These are phyloP conservation scores for Plusia festucae DNA, from an alignment of 2,888 invertebrate species.

Conservation along the genomic window DNA sequence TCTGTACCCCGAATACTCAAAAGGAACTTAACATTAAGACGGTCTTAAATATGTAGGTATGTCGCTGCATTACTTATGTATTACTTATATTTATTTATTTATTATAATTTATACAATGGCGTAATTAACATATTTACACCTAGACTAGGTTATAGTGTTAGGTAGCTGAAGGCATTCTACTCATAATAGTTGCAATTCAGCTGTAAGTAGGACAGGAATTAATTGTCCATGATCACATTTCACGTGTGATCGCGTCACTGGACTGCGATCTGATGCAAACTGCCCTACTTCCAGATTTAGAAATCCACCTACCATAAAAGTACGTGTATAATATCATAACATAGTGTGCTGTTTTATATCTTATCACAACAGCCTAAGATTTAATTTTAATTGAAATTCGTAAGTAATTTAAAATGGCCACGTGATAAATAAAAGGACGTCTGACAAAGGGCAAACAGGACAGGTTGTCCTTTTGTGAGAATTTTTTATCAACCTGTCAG, in stretches of 20 bases:
- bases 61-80: no score
- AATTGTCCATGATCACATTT: slow-evolving; percentile 70
- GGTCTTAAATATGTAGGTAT: no score
- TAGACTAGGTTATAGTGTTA: not conserved
- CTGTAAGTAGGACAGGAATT: slow-evolving; percentile 65
- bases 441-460: slow-evolving; percentile 58
- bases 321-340: slow-evolving; percentile 39
- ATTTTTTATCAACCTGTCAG: slow-evolving; percentile 56
- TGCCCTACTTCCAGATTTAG: slow-evolving; percentile 72
- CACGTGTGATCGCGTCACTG: slow-evolving; percentile 69
- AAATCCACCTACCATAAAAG: slow-evolving; percentile 46
- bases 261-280: slow-evolving; percentile 67
- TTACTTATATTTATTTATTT: no score
- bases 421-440: slow-evolving; percentile 44
- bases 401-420: slow-evolving; percentile 11
- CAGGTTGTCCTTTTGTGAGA: slow-evolving; percentile 43
- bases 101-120: no score
- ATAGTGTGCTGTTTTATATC: slow-evolving; percentile 26
- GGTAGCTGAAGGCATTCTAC: slow-evolving; percentile 18
- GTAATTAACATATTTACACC: no score
- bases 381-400: slow-evolving; percentile 31
- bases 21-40: no score
- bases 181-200: slow-evolving; percentile 49
- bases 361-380: slow-evolving; percentile 37
- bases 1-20: no score